Evolutionary conservation across 2,113 vertebrate species (phyloP).

Genomic region (Hypanus sabinus): DNA sequence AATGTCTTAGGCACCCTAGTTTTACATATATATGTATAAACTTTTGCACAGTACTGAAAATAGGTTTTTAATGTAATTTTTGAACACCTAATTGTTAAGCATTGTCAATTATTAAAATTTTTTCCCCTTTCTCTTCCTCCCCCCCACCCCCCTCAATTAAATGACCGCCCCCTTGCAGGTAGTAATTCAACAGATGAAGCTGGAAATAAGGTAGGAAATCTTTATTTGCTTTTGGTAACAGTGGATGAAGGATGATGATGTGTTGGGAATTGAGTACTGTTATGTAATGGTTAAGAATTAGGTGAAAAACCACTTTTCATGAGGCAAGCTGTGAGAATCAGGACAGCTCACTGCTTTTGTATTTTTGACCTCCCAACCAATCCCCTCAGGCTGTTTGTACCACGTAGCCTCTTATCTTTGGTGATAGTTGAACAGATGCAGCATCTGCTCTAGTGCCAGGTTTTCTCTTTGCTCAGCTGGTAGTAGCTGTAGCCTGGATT

Average conservation of each 20-base stretch:
- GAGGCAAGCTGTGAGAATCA: background rate
- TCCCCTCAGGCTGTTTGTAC: background rate
- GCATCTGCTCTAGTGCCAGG: background rate
- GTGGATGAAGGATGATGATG: background rate
- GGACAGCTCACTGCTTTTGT: background rate
- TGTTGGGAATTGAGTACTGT: background rate
- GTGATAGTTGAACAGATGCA: background rate
- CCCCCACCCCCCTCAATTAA: too few species aligned
- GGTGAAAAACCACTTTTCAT: background rate
- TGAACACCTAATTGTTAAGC: background rate
- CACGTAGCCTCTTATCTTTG: background rate
- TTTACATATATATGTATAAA: too few species aligned
- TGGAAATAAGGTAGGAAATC: constrained; percentile 62
- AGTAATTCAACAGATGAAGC: constrained; percentile 75
- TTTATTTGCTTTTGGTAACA: background rate
- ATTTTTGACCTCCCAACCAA: background rate
- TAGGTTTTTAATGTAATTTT: background rate
- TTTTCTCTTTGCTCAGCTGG: background rate
- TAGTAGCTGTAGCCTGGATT: background rate
- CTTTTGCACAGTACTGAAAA: background rate
- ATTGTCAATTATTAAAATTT: background rate
- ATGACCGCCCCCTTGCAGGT: constrained; percentile 53
- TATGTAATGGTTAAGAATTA: background rate
- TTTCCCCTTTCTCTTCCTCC: background rate
- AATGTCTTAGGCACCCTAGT: too few species aligned